Conservation (phyloP, 2,888 invertebrate genomes). For the Drosophila kanekoi region DNA sequence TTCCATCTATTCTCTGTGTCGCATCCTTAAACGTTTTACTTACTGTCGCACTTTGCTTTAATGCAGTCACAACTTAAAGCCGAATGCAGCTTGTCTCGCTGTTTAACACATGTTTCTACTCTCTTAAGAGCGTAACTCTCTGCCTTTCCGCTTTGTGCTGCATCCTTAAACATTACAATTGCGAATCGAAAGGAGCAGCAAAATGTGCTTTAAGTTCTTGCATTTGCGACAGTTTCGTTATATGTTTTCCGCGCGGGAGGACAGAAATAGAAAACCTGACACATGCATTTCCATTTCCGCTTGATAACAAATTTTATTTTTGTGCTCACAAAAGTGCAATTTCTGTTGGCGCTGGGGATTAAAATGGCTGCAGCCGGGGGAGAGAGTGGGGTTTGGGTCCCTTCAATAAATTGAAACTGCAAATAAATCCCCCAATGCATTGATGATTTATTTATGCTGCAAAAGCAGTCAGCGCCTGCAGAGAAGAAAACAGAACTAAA, state of each 20-base stretch:
- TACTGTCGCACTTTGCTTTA: too few species aligned
- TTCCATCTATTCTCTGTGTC: too few species aligned
- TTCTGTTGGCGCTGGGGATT: background rate
- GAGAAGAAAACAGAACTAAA: slow-evolving; percentile 7
- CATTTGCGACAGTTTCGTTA: background rate
- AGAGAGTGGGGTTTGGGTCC: slow-evolving; percentile 6
- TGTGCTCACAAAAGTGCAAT: slow-evolving; percentile 32
- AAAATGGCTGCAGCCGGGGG: background rate
- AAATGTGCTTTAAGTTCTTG: background rate
- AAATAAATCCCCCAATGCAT: slow-evolving; percentile 58
- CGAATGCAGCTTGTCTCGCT: too few species aligned
- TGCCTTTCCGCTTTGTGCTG: background rate
- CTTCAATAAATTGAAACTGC: slow-evolving; percentile 42
- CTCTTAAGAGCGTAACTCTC: too few species aligned
- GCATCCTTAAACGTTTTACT: too few species aligned
- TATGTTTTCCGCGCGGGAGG: too few species aligned
- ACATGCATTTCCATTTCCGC: slow-evolving; percentile 56
- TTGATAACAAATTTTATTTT: slow-evolving; percentile 36
- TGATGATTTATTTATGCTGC: slow-evolving; percentile 76
- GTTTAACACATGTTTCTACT: too few species aligned
- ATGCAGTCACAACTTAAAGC: too few species aligned
- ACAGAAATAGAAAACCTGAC: slow-evolving; percentile 12
- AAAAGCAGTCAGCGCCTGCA: slow-evolving; percentile 19
- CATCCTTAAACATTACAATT: background rate
- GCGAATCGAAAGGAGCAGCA: background rate